Conservation (phyloP, 2,113 vertebrate genomes). For the Ophthalmolycus amberensis region DNA sequence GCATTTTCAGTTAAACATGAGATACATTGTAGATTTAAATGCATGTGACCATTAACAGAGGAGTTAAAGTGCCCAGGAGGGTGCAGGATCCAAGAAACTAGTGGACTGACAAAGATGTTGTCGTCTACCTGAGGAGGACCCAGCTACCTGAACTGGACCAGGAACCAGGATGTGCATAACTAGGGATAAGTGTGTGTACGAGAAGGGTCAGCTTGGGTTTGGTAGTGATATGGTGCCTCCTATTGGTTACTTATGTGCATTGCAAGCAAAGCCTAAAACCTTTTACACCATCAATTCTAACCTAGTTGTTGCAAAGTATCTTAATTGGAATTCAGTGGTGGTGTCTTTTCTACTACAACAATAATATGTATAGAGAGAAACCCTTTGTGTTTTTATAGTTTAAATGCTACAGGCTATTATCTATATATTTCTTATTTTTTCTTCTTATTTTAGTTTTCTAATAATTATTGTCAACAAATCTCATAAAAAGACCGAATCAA, state of each 20-base stretch:
- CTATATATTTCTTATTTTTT: not conserved
- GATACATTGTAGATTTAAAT: not conserved
- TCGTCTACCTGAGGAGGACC: not conserved
- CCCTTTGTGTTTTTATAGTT: not conserved
- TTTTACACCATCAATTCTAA: not conserved
- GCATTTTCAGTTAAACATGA: not conserved
- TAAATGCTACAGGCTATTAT: not conserved
- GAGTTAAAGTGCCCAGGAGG: not conserved
- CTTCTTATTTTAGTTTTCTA: not conserved
- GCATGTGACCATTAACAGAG: not conserved
- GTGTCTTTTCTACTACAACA: not conserved
- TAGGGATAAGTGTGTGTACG: not conserved
- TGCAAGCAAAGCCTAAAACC: not conserved
- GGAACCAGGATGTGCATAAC: constrained; percentile 13
- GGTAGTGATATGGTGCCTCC: constrained; percentile 44
- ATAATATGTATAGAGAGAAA: not conserved
- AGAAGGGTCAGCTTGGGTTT: constrained; percentile 11
- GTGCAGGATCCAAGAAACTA: not conserved
- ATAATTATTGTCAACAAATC: not conserved
- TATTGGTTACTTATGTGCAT: constrained; percentile 43
- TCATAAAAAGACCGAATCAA: not conserved
- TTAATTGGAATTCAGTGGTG: not conserved
- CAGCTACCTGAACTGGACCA: not conserved
- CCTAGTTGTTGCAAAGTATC: not conserved
- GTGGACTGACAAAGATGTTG: not conserved